Evolutionary conservation across 1,140 invertebrate genomes (phyloP).

Genomic region (Leptopilina clavipes): DNA sequence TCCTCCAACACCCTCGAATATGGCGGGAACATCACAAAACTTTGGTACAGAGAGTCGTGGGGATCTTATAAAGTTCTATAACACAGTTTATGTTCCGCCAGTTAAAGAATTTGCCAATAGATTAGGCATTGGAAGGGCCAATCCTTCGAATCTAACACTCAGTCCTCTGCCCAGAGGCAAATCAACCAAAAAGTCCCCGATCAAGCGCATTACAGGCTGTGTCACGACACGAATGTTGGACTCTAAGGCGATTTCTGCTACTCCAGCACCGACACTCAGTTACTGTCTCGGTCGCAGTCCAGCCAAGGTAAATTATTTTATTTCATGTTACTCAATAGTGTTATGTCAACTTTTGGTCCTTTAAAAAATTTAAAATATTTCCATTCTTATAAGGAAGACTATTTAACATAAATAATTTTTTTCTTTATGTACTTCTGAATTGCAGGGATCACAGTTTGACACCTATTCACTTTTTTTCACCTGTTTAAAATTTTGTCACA

Average conservation of each 20-base stretch:
- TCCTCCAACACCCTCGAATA: constrained; percentile 78
- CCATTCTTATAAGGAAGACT: too few species aligned
- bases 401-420: too few species aligned
- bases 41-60: constrained; percentile 82
- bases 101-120: constrained; percentile 85
- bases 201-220: constrained; percentile 82
- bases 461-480: too few species aligned
- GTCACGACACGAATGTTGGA: constrained; percentile 81
- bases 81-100: constrained; percentile 88
- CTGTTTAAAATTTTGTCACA: too few species aligned
- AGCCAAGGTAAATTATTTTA: constrained; percentile 92
- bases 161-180: constrained; percentile 86
- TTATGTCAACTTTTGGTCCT: too few species aligned
- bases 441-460: too few species aligned
- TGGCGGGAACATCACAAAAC: constrained; percentile 78
- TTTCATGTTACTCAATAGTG: too few species aligned
- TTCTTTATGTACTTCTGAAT: too few species aligned
- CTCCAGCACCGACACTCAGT: constrained; percentile 80
- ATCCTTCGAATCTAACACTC: constrained; percentile 77
- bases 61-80: constrained; percentile 96
- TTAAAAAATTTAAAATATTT: too few species aligned
- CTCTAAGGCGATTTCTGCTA: constrained; percentile 74
- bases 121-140: constrained; percentile 78
- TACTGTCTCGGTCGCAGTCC: constrained; percentile 94
- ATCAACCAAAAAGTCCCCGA: constrained; percentile 79